phyloP scores from a whole-genome alignment of 2,888 invertebrate species.

The Diarsia mendica region DNA sequence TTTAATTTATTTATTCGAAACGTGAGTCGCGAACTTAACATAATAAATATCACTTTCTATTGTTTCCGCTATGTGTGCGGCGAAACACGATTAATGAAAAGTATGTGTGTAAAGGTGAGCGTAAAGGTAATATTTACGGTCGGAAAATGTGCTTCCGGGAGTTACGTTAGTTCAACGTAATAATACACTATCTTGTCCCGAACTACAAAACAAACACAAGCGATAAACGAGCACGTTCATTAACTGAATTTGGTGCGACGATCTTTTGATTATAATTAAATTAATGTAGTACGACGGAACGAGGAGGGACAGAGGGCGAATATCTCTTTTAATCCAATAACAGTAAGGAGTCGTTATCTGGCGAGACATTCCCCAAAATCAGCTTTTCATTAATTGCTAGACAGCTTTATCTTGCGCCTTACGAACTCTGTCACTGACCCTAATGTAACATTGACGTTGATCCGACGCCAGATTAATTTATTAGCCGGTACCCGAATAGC shows the following conservation, averaged over 20 bases:
- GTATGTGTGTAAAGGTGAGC: constrained; percentile 28
- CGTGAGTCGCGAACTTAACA: constrained; percentile 49
- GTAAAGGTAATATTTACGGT: constrained; percentile 55
- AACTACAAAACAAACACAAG: constrained; percentile 34
- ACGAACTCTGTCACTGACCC: constrained; percentile 77
- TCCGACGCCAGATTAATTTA: constrained; percentile 87
- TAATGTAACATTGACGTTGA: constrained; percentile 83
- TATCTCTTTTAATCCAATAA: constrained; percentile 81
- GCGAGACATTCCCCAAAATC: constrained; percentile 80
- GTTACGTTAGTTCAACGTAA: constrained; percentile 32
- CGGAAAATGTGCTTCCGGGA: constrained; percentile 40
- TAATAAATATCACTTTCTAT: constrained; percentile 52
- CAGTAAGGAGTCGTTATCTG: constrained; percentile 76
- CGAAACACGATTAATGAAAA: constrained; percentile 40
- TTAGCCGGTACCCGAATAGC: constrained; percentile 75
- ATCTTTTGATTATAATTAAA: constrained; percentile 73
- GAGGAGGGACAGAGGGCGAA: constrained; percentile 69
- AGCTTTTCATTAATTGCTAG: constrained; percentile 87
- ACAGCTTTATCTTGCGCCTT: constrained; percentile 78
- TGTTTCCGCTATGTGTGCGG: constrained; percentile 34
- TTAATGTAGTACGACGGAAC: constrained; percentile 75
- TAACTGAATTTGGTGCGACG: constrained; percentile 32
- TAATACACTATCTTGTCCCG: constrained; percentile 39
- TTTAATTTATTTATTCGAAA: constrained; percentile 66
- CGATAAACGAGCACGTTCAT: constrained; percentile 29